Percentiles rank a stretch among this genome's conserved stretches.
Conservation (phyloP, 1,140 invertebrate genomes). For the Laupala kohalensis region DNA sequence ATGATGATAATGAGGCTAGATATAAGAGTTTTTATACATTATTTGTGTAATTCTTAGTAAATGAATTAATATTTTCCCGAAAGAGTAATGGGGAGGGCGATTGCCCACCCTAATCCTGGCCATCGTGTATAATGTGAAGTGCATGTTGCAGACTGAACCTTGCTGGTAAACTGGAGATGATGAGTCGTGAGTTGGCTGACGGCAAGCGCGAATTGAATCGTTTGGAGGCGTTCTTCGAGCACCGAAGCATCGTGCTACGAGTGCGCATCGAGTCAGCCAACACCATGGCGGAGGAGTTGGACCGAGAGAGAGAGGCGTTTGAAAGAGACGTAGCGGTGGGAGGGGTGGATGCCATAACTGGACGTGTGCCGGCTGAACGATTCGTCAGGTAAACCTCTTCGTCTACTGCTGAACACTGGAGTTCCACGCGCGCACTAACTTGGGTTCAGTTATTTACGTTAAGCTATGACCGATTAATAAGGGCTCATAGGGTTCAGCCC, state of each 20-base stretch:
- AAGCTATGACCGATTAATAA: too few species aligned
- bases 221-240: conserved; percentile 20
- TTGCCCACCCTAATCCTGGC: too few species aligned
- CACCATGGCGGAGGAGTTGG: conserved; percentile 24
- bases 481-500: too few species aligned
- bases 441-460: too few species aligned
- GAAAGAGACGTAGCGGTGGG: conserved; percentile 30
- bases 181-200: conserved; percentile 31
- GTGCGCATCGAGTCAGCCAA: background rate
- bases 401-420: too few species aligned
- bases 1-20: too few species aligned
- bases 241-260: background rate
- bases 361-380: conserved; percentile 36
- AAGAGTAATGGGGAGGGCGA: too few species aligned
- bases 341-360: conserved; percentile 32
- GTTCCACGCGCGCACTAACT: too few species aligned
- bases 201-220: conserved; percentile 24
- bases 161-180: conserved; percentile 28
- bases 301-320: conserved; percentile 27
- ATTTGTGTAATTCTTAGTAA: too few species aligned
- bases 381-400: conserved; percentile 29
- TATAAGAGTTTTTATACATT: too few species aligned
- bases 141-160: conserved; percentile 19
- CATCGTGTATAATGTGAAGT: too few species aligned
- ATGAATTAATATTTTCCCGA: too few species aligned